Evolutionary conservation across 2,888 invertebrate species (phyloP).

Genomic region (Meteorus cinctellus): DNA sequence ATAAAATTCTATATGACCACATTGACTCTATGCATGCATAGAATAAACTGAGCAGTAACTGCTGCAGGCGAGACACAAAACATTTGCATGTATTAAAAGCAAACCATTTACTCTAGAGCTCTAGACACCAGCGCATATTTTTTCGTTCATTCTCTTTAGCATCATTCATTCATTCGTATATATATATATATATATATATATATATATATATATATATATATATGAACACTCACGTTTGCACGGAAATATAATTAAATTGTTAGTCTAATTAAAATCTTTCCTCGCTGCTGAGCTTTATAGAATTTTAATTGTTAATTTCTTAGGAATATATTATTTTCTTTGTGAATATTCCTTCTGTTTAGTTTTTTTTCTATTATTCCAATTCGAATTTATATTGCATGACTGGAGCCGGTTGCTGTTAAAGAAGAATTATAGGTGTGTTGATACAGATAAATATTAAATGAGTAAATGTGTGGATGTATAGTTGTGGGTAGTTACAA

Average conservation of each 20-base stretch:
- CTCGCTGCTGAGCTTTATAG: neutral
- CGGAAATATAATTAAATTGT: neutral
- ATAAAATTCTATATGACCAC: neutral
- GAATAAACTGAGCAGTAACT: neutral
- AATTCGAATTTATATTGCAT: neutral
- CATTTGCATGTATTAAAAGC: constrained; percentile 30
- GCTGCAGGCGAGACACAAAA: neutral
- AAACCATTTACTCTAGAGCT: neutral
- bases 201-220: too few relatives aligned
- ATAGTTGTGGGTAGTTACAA: neutral
- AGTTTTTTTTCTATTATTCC: neutral
- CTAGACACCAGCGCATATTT: neutral
- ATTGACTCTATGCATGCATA: neutral
- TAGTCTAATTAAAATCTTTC: neutral
- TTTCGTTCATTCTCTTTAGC: constrained; percentile 4
- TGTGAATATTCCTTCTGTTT: too few relatives aligned
- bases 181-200: neutral
- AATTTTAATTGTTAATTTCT: neutral
- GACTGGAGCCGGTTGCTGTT: neutral
- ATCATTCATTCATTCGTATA: neutral
- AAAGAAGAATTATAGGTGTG: neutral
- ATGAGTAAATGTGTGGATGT: neutral
- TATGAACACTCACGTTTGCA: neutral
- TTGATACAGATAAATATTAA: neutral
- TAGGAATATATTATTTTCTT: too few relatives aligned